Conservation (phyloP, 2,888 invertebrate genomes). For the Rhimphoctona megacephalus region DNA sequence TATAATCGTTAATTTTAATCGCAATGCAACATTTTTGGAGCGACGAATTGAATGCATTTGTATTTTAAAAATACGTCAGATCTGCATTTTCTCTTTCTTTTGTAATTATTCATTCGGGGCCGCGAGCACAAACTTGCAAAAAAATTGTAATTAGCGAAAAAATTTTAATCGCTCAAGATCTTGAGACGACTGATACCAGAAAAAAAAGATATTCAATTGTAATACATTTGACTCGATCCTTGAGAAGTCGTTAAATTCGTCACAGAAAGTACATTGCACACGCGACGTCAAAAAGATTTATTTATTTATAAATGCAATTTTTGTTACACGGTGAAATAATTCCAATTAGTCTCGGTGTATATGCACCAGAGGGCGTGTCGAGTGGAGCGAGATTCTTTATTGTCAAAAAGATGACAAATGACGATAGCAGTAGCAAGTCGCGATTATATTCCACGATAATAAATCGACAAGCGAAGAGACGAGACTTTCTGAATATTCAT, state of each 20-base stretch:
- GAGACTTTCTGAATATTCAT: conserved; percentile 62
- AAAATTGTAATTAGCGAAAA: conserved; percentile 8
- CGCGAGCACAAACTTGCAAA: background rate
- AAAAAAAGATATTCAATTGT: background rate
- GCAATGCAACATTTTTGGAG: background rate
- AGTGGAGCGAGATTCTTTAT: conserved; percentile 51
- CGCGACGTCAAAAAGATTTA: conserved; percentile 30
- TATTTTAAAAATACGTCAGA: background rate
- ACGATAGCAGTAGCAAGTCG: conserved; percentile 24
- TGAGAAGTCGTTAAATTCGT: conserved; percentile 18
- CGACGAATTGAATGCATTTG: background rate
- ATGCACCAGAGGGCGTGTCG: conserved; percentile 45
- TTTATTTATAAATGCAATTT: conserved; percentile 54
- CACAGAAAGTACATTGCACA: conserved; percentile 16
- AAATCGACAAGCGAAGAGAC: conserved; percentile 35
- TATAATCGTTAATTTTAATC: background rate
- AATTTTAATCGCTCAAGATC: background rate
- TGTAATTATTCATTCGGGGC: background rate
- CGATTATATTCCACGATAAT: conserved; percentile 48
- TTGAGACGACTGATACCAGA: background rate
- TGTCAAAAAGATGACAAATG: conserved; percentile 65
- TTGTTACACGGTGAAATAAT: conserved; percentile 61
- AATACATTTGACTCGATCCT: background rate
- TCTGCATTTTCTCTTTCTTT: background rate
- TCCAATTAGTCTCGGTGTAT: conserved; percentile 63